Conservation (phyloP, 2,113 vertebrate genomes). For the Elephantulus edwardii region DNA sequence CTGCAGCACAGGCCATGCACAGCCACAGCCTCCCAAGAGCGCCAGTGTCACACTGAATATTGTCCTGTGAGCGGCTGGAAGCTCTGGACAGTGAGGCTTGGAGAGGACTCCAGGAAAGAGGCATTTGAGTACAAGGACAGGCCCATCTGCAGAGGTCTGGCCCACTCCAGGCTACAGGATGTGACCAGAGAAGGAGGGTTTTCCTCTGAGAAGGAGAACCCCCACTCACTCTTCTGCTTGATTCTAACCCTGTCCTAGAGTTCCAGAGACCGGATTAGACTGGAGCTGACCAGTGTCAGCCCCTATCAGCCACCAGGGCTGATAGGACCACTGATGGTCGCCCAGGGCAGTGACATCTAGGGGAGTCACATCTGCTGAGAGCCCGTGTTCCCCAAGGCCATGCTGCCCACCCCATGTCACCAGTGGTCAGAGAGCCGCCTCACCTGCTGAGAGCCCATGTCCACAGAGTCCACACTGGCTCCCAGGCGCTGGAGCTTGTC, state of each 20-base stretch:
- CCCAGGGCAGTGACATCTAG: rapidly evolving
- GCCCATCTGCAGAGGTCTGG: rapidly evolving
- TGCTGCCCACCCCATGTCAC: rapidly evolving
- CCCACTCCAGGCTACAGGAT: rapidly evolving
- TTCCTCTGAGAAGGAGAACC: neutral
- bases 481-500: constrained; percentile 86
- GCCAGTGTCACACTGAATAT: rapidly evolving
- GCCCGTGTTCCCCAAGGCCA: neutral
- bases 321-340: no score
- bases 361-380: neutral
- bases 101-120: neutral
- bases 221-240: no score
- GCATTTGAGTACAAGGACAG: neutral
- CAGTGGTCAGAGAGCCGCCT: neutral
- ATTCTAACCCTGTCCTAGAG: rapidly evolving
- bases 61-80: rapidly evolving
- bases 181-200: neutral
- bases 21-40: rapidly evolving
- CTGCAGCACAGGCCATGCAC: neutral
- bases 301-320: rapidly evolving
- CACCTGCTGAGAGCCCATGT: constrained; percentile 88
- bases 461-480: constrained; percentile 84
- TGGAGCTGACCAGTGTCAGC: neutral
- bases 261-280: neutral
- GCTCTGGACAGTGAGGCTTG: neutral